Percentiles rank a stretch among this genome's conserved stretches.
phyloP scores from a whole-genome alignment of 2,113 vertebrate species.

The Vireo altiloquus region DNA sequence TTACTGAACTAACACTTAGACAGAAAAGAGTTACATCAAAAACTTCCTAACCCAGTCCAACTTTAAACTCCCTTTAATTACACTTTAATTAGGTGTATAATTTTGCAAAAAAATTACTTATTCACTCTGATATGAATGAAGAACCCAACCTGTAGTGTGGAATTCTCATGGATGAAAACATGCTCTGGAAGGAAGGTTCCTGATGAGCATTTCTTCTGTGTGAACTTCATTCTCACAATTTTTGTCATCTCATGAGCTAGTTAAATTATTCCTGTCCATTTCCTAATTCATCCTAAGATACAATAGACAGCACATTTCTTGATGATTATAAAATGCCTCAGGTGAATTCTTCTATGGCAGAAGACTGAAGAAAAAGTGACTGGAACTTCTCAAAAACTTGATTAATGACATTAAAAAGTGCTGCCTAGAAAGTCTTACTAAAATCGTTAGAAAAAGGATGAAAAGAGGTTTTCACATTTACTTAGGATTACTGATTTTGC shows the following conservation, averaged over 20 bases:
- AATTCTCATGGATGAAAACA: not conserved
- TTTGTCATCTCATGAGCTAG: not conserved
- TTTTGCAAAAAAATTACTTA: not conserved
- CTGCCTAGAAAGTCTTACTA: not conserved
- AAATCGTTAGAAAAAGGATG: conserved; percentile 3
- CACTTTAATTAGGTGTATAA: not conserved
- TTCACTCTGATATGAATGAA: not conserved
- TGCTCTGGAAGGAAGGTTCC: not conserved
- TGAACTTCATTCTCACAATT: not conserved
- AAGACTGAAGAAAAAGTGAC: not conserved
- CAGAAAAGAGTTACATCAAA: not conserved
- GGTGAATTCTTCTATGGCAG: not conserved
- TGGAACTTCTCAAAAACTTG: not conserved
- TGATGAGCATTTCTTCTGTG: not conserved
- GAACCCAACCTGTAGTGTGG: not conserved
- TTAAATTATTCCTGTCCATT: not conserved
- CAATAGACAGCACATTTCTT: not conserved
- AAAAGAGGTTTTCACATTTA: not conserved
- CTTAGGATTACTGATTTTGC: not conserved
- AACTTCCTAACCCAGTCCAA: not conserved
- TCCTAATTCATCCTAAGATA: not conserved
- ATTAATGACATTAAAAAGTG: not conserved
- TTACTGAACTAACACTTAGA: not conserved
- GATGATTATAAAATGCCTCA: not conserved
- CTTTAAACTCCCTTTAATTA: not conserved